These are phyloP conservation scores for Malacoctenus gilli DNA, from an alignment of 2,797 vertebrate genomes.

Conservation along the genomic window DNA sequence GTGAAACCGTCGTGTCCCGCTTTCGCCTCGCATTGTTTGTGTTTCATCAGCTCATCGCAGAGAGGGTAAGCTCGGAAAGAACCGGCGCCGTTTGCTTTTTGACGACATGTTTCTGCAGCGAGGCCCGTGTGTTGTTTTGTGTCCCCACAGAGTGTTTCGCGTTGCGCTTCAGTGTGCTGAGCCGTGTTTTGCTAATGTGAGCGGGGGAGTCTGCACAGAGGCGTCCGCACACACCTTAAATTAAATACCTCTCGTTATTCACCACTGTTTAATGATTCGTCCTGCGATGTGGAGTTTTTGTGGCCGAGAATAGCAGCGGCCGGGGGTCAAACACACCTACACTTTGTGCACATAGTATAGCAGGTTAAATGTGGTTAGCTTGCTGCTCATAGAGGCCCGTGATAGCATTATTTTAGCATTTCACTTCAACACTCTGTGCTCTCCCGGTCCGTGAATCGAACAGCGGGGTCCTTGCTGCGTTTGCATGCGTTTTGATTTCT, in stretches of 20 bases:
- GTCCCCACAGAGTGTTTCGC: background rate
- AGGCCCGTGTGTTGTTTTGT: conserved; percentile 5
- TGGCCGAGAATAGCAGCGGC: conserved; percentile 2
- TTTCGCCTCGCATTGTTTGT: conserved; percentile 27
- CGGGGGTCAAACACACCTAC: background rate
- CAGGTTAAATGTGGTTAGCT: background rate
- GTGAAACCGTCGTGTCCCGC: conserved; percentile 18
- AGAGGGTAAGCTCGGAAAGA: conserved; percentile 65
- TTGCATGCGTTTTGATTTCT: conserved; percentile 33
- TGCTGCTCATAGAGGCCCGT: conserved; percentile 43
- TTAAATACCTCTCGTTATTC: background rate
- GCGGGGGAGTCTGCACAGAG: conserved; percentile 34
- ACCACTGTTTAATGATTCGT: background rate
- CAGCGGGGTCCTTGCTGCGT: background rate
- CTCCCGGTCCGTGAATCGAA: too few relatives aligned
- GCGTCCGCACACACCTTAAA: background rate
- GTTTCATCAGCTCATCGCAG: conserved; percentile 34
- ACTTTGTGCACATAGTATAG: background rate
- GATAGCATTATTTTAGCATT: conserved; percentile 6
- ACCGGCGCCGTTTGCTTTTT: background rate
- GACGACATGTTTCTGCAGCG: background rate
- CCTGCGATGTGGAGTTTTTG: background rate
- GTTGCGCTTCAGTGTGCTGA: conserved; percentile 15
- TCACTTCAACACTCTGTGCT: background rate
- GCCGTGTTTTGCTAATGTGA: conserved; percentile 47